Percentiles rank a stretch among this genome's conserved stretches.
These are phyloP conservation scores for Drosophila trapezifrons DNA, from an alignment of 1,140 invertebrate species.

Conservation along the genomic window DNA sequence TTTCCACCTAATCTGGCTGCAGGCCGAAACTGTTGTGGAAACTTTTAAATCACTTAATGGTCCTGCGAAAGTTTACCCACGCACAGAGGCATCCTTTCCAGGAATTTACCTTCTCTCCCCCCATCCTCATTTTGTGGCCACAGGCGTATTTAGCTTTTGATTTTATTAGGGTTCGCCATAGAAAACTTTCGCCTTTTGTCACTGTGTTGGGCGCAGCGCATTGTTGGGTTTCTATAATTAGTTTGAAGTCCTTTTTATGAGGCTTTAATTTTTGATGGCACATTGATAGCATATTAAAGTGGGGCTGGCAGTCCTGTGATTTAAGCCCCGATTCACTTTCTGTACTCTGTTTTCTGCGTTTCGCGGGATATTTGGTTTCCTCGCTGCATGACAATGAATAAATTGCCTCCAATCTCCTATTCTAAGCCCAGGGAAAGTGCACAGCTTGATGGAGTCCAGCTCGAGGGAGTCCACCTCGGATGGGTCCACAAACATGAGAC, in stretches of 20 bases:
- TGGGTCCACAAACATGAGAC: slow-evolving; percentile 15
- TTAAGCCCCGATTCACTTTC: neutral
- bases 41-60: slow-evolving; percentile 75
- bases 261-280: slow-evolving; percentile 50
- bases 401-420: slow-evolving; percentile 26
- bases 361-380: neutral
- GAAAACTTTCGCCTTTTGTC: slow-evolving; percentile 53
- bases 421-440: slow-evolving; percentile 25
- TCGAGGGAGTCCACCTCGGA: no score
- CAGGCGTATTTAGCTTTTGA: slow-evolving; percentile 51
- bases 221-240: slow-evolving; percentile 57
- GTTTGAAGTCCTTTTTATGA: slow-evolving; percentile 56
- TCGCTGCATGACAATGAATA: slow-evolving; percentile 53
- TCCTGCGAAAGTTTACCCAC: slow-evolving; percentile 51
- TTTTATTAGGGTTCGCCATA: slow-evolving; percentile 58
- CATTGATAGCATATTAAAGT: slow-evolving; percentile 56
- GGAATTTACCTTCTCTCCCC: slow-evolving; percentile 16
- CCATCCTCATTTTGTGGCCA: slow-evolving; percentile 34
- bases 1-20: slow-evolving; percentile 6
- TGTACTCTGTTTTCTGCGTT: neutral
- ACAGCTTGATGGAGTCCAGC: no score
- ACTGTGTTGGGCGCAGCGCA: slow-evolving; percentile 14
- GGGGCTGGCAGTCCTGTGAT: neutral
- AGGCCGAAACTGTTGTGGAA: slow-evolving; percentile 28
- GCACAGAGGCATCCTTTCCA: slow-evolving; percentile 11